Evolutionary conservation across 2,797 vertebrate species (phyloP).

Genomic region (Coluber constrictor): DNA sequence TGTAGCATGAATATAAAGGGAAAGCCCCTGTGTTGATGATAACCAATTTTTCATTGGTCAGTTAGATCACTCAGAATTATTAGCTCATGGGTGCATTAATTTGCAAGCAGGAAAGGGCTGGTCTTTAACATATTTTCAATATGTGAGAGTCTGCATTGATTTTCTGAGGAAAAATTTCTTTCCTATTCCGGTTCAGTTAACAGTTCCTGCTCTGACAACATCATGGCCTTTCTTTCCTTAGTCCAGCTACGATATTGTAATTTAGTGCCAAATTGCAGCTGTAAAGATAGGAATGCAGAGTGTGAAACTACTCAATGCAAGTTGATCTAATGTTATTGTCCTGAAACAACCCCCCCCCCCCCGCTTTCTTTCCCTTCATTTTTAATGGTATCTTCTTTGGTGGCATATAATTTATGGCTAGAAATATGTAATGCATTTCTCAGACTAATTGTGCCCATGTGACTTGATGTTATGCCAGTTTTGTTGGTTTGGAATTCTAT

Average conservation of each 20-base stretch:
- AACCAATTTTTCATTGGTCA: neutral
- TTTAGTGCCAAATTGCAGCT: neutral
- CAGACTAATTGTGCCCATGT: neutral
- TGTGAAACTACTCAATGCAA: conserved; percentile 5
- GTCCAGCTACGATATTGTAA: neutral
- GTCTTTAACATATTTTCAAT: neutral
- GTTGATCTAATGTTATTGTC: conserved; percentile 4
- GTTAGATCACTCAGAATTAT: neutral
- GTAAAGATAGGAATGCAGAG: conserved; percentile 17
- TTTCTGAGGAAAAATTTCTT: neutral
- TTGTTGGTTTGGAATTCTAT: neutral
- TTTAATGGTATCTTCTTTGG: neutral
- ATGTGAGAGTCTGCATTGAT: neutral
- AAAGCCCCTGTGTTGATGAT: neutral
- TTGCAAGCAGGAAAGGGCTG: neutral
- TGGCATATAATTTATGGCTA: neutral
- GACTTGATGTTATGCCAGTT: neutral
- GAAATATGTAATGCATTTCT: neutral
- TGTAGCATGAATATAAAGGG: neutral
- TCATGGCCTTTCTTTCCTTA: neutral
- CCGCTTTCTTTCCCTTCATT: neutral
- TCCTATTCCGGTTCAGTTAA: neutral
- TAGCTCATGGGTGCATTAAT: neutral
- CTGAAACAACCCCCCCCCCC: conserved; percentile 7
- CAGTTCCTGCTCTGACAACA: neutral